Base-by-base conservation (phyloP, 1,140 invertebrate species). In the Drosophila nasuta region DNA sequence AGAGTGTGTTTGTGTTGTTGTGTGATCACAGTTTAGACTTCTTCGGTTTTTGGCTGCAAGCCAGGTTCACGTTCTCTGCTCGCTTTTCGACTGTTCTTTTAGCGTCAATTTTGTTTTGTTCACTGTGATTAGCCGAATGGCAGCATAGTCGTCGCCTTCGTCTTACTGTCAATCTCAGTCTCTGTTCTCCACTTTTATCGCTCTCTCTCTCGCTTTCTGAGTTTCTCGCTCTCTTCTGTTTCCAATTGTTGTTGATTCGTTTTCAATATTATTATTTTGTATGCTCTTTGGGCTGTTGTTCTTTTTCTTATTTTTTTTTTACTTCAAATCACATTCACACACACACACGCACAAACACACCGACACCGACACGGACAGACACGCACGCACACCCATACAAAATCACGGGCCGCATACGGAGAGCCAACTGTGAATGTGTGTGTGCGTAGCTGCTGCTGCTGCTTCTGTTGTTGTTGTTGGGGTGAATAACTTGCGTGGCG, bases 201-300 rank as follows among this genome's bases (percentile, higher is more conserved):
- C 17, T 25, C 3, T 45, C 20, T 49, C 33, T 49, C 41, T 52
- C 13, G 20, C 3, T 8, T 48, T 69, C 45, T 35, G 46, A 41
- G 66, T 54, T 20, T 74, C 59, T 83, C 64, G 64, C 64, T 56
- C 33, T 46, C 57, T 48, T 59, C 59, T 35, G 15, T 51, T 73
- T 56, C 59, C 65, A 69, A 69, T 87, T 82, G 72, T 81, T 86
- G 75, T 83, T 88, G 79, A 83, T 83, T 77, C 73, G 65, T 77
- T 76, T 89, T 90, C 81, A 89, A 83, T 88, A 89, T 86, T 88
- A 89, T 89, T 89, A 89, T 90, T 86, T 86, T 82, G 59, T 75
- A 77, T 78, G 75, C 75, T 81, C 54, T 77, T 75, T 71, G 13
- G 41, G 63, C 69, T 73, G 60, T 73, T 79, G 35, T 76, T 76